These are phyloP conservation scores for Ligdia adustata DNA, from an alignment of 2,888 invertebrate species.

Conservation along the genomic window DNA sequence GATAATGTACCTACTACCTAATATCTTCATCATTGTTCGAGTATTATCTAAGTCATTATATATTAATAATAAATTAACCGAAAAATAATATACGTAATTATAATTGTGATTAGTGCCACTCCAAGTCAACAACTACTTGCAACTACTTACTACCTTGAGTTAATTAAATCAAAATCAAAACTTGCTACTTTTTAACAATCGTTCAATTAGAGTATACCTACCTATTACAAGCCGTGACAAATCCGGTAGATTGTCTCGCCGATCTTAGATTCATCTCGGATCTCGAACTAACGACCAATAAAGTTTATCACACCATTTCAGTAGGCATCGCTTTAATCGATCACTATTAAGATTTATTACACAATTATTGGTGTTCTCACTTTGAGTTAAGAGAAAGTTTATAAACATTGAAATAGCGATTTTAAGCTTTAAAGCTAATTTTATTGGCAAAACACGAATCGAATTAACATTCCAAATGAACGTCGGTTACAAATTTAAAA, in stretches of 20 bases:
- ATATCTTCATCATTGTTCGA: too few relatives aligned
- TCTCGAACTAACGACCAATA: conserved; percentile 74
- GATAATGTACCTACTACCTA: too few relatives aligned
- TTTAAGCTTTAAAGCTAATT: conserved; percentile 2
- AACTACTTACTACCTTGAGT: conserved; percentile 35
- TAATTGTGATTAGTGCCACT: conserved; percentile 13
- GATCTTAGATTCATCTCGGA: conserved; percentile 66
- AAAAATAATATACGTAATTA: too few relatives aligned
- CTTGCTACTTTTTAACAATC: conserved; percentile 75
- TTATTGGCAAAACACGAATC: conserved; percentile 20
- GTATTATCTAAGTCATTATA: too few relatives aligned
- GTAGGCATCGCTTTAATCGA: conserved; percentile 76
- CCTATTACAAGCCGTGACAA: conserved; percentile 59
- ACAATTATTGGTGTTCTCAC: conserved; percentile 54
- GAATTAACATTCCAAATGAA: conserved; percentile 39
- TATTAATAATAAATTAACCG: too few relatives aligned
- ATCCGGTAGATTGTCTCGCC: conserved; percentile 65
- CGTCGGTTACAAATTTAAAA: conserved; percentile 52
- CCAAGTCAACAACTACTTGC: not conserved
- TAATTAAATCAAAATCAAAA: conserved; percentile 44
- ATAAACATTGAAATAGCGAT: conserved; percentile 9
- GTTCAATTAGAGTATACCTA: conserved; percentile 63
- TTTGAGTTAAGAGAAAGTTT: conserved; percentile 12
- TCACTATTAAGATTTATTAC: conserved; percentile 64
- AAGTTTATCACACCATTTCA: conserved; percentile 78